These are phyloP conservation scores for Reinhardtius hippoglossoides DNA, from an alignment of 2,113 vertebrate species.

Conservation along the genomic window DNA sequence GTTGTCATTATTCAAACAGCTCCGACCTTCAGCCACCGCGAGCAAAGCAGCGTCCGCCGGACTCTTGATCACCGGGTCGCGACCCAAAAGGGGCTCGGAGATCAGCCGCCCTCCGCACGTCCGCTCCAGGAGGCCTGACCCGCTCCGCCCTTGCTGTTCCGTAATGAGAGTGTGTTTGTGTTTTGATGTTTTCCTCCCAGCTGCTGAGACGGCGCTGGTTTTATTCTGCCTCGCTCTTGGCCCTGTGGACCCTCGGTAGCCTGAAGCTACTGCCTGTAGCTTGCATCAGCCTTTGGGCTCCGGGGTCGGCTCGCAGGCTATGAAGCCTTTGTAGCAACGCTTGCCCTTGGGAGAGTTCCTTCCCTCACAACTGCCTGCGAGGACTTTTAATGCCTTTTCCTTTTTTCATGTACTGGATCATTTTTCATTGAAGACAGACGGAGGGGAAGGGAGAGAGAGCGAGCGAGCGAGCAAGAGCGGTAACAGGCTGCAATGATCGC, in stretches of 20 bases:
- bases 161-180: conserved; percentile 43
- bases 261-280: conserved; percentile 28
- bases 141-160: conserved; percentile 4
- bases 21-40: conserved; percentile 23
- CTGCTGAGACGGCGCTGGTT: conserved; percentile 15
- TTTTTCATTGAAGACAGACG: conserved; percentile 20
- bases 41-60: conserved; percentile 1
- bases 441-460: not conserved
- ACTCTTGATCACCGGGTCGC: conserved; percentile 12
- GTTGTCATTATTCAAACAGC: conserved; percentile 12
- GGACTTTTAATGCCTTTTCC: conserved; percentile 22
- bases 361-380: not conserved
- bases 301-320: conserved; percentile 19
- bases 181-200: conserved; percentile 28
- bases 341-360: not conserved
- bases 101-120: conserved; percentile 9
- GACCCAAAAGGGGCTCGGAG: not conserved
- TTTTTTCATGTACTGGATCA: not conserved
- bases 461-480: not conserved
- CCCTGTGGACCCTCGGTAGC: conserved; percentile 21
- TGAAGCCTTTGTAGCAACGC: conserved; percentile 20
- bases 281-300: conserved; percentile 27
- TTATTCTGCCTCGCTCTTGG: conserved; percentile 27
- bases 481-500: not conserved
- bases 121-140: conserved; percentile 10